A percentile compares a stretch with the other conserved stretches of the same genome.
Conservation (phyloP, 1,140 invertebrate genomes). For the Drosophila kepulauana region DNA sequence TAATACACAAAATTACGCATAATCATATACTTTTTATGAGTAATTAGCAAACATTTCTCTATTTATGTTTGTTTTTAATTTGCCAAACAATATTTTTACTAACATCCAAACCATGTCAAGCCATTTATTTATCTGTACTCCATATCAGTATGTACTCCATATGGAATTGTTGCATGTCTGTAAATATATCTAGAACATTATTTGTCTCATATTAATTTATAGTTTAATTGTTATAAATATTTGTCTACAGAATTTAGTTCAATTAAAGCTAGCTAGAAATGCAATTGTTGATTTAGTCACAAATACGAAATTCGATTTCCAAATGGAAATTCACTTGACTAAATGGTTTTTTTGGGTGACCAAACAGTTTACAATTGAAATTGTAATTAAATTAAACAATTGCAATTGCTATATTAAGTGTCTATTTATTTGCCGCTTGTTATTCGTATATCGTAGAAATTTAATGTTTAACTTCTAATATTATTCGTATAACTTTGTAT, state of each 20-base stretch:
- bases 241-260: not conserved
- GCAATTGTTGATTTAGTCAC: constrained; percentile 2
- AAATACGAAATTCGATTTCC: not conserved
- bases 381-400: constrained; percentile 6
- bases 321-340: not conserved
- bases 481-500: not conserved
- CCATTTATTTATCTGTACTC: constrained; percentile 10
- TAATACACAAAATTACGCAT: constrained; percentile 53
- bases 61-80: constrained; percentile 35
- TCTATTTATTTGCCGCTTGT: constrained; percentile 12
- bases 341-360: not conserved
- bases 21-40: constrained; percentile 43
- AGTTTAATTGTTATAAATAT: constrained; percentile 9
- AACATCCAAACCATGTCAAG: constrained; percentile 21
- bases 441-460: constrained; percentile 1
- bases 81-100: constrained; percentile 28
- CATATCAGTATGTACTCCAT: constrained; percentile 1
- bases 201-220: constrained; percentile 3
- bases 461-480: constrained; percentile 10
- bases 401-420: constrained; percentile 9
- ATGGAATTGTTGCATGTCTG: constrained; percentile 18
- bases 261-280: not conserved
- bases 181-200: constrained; percentile 11
- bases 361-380: not conserved
- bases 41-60: constrained; percentile 41